Base-by-base conservation (phyloP, 2,113 vertebrate species). In the Myiagra hebetior region DNA sequence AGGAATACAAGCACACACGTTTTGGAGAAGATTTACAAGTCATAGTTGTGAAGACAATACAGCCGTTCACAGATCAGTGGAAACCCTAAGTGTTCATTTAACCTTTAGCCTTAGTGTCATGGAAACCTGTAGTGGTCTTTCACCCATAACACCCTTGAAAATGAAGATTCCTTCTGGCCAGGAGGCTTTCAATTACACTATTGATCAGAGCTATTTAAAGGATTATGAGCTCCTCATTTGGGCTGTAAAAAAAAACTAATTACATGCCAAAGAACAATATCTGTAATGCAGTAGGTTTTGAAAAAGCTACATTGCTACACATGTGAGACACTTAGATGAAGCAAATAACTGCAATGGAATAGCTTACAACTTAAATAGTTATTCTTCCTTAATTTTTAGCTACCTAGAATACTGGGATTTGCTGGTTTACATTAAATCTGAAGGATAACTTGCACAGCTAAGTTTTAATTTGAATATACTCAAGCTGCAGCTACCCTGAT, bases 81-180 rank as follows among this genome's bases (percentile, higher is more conserved):
- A 98, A 98, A 93, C 33, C 95, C 96, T 98, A 98, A 98, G 97
- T 98, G 97, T 98, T 98, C 97, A 96, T 98, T 98, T 98, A 98
- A 98, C 97, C 98, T 98, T 98, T 97, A 91, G 67, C 97, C 96
- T 92, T 46, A 92, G 50, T 97, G 97, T 97, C 96, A 97, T 93
- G 93, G 95, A 98, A 97, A 97, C 95, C 92, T 97, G 95, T 98
- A 96, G 94, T 97, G 87, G 75, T 97, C 96, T 96, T 95, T 98
- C 92, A 98, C 93, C 83, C 92, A 88, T 91, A 96, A 97, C 96
- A 96, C 92, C 77, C 89, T 96, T 97, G 94, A 96, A 96, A 97
- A 96, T 95, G 94, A 98, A 97, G 97, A 95, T 96, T 98, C 87
- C 89, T 98, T 97, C 95, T 97, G 80, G 91, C 93, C 69, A 94